Conservation (phyloP, 2,888 invertebrate species). For the Heterodera filipjevi region DNA sequence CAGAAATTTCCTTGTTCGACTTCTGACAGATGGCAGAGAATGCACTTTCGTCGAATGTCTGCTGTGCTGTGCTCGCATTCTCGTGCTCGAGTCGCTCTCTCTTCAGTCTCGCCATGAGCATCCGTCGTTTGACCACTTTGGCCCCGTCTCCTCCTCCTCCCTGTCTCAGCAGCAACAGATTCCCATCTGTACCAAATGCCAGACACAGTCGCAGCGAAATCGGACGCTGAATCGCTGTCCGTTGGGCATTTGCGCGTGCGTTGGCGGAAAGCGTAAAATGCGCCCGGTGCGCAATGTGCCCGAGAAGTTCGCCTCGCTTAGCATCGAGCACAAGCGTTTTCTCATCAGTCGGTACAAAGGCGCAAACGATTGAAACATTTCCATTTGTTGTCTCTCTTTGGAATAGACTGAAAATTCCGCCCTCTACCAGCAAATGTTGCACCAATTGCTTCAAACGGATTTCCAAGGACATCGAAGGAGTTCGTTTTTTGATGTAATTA, state of each 20-base stretch:
- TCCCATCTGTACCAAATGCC: slow-evolving; percentile 37
- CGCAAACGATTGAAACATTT: background rate
- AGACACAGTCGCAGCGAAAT: slow-evolving; percentile 25
- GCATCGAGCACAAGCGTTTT: slow-evolving; percentile 36
- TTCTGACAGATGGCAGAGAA: slow-evolving; percentile 25
- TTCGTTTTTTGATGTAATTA: slow-evolving; percentile 2
- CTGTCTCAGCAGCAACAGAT: slow-evolving; percentile 24
- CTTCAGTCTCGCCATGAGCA: slow-evolving; percentile 14
- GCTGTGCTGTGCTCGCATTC: slow-evolving; percentile 31
- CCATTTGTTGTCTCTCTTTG: background rate
- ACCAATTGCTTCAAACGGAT: slow-evolving; percentile 35
- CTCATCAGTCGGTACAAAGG: slow-evolving; percentile 19
- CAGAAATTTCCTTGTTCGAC: background rate
- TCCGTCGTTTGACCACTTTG: slow-evolving; percentile 15
- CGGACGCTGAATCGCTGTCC: slow-evolving; percentile 34
- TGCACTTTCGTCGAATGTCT: slow-evolving; percentile 35
- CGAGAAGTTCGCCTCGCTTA: slow-evolving; percentile 33
- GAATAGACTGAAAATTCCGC: slow-evolving; percentile 32
- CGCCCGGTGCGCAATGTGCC: slow-evolving; percentile 34
- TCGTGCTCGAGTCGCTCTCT: slow-evolving; percentile 21
- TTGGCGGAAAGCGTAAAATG: slow-evolving; percentile 35
- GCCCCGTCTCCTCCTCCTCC: background rate
- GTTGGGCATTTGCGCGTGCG: slow-evolving; percentile 32
- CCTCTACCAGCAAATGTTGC: slow-evolving; percentile 35
- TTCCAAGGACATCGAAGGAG: slow-evolving; percentile 35